Evolutionary conservation across 2,113 vertebrate genomes (phyloP).

Genomic region (Labrus mixtus): DNA sequence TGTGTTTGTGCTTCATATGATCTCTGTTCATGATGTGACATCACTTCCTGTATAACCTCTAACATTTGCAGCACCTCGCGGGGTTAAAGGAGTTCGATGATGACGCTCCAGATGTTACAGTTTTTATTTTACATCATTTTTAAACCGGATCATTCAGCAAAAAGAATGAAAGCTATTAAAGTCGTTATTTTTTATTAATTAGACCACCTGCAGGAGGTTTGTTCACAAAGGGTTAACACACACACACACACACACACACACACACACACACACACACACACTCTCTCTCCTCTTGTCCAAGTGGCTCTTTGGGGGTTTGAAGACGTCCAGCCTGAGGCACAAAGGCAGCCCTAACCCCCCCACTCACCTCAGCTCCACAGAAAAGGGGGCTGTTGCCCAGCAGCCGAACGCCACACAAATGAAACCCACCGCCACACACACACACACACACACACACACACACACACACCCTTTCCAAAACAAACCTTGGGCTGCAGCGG

Average conservation of each 20-base stretch:
- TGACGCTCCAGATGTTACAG: too few species aligned
- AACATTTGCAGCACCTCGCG: too few species aligned
- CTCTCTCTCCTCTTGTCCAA: constrained; percentile 14
- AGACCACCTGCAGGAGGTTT: too few species aligned
- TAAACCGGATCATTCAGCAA: too few species aligned
- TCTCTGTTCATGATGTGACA: too few species aligned
- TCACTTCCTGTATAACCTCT: too few species aligned
- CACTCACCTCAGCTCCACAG: constrained; percentile 34
- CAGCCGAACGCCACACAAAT: constrained; percentile 63
- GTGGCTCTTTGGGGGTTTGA: constrained; percentile 48
- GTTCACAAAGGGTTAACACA: too few species aligned
- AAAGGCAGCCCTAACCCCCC: constrained; percentile 55
- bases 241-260: constrained; percentile 12
- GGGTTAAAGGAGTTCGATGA: too few species aligned
- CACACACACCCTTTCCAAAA: constrained; percentile 24
- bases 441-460: constrained; percentile 26
- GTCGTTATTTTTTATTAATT: too few species aligned
- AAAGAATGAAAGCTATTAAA: too few species aligned
- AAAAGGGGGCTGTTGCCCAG: constrained; percentile 73
- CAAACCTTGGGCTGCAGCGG: constrained; percentile 48
- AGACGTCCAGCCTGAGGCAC: constrained; percentile 51
- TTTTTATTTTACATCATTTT: too few species aligned
- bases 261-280: constrained; percentile 23
- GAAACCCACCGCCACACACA: constrained; percentile 4
- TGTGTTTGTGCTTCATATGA: too few species aligned